Evolutionary conservation across 2,888 invertebrate genomes (phyloP).

Genomic region (Megaustenia siamemsis): DNA sequence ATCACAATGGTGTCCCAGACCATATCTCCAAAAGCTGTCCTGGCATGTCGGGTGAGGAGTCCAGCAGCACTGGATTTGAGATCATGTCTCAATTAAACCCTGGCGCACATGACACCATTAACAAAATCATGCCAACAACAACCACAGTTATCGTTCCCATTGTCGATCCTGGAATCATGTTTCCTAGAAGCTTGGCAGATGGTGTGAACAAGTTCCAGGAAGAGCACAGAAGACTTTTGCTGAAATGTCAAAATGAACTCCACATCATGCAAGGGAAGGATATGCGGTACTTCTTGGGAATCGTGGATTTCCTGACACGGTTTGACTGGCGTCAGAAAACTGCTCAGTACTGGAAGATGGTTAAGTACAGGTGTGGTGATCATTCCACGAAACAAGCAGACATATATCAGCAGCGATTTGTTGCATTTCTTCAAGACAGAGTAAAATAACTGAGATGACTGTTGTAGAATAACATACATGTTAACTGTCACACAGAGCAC

Average conservation of each 20-base stretch:
- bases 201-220: constrained; percentile 27
- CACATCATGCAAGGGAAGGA: constrained; percentile 73
- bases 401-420: constrained; percentile 67
- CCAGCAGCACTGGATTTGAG: too few relatives aligned
- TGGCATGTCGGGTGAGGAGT: background rate
- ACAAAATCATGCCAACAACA: background rate
- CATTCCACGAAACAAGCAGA: constrained; percentile 73
- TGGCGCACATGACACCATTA: background rate
- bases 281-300: constrained; percentile 71
- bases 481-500: too few relatives aligned
- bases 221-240: constrained; percentile 67
- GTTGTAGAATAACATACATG: too few relatives aligned
- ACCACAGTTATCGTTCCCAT: background rate
- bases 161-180: constrained; percentile 40
- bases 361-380: constrained; percentile 68
- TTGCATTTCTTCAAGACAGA: constrained; percentile 63
- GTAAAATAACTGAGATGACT: too few relatives aligned
- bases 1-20: background rate
- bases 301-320: constrained; percentile 74
- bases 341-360: constrained; percentile 66
- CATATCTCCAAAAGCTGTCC: background rate
- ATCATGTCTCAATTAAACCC: too few relatives aligned
- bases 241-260: constrained; percentile 69
- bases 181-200: constrained; percentile 58
- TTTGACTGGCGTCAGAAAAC: constrained; percentile 67